phyloP scores from a whole-genome alignment of 2,888 invertebrate species.

The Drosophila prostipennis region DNA sequence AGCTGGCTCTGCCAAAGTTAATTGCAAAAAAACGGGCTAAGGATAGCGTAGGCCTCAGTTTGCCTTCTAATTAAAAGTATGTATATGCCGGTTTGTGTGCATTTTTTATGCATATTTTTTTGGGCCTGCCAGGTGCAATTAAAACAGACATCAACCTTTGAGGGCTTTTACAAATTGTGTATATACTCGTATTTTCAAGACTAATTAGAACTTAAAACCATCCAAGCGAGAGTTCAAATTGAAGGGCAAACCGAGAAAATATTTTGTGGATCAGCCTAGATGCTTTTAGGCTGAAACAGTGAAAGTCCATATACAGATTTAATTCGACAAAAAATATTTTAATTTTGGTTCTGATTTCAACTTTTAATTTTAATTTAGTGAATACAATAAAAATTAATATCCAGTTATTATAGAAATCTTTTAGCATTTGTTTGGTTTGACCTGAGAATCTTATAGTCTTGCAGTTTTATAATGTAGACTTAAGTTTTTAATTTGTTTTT shows the following conservation, averaged over 20 bases:
- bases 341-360: not conserved
- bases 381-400: too few species aligned
- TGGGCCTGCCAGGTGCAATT: constrained; percentile 49
- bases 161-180: constrained; percentile 5
- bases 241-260: constrained; percentile 30
- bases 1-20: constrained; percentile 64
- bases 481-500: not conserved
- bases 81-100: constrained; percentile 31
- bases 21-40: constrained; percentile 56
- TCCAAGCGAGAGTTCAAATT: constrained; percentile 18
- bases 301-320: not conserved
- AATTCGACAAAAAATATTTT: too few species aligned
- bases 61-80: constrained; percentile 68
- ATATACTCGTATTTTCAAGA: constrained; percentile 29
- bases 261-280: not conserved
- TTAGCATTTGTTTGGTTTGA: too few species aligned
- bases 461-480: too few species aligned
- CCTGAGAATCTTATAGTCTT: too few species aligned
- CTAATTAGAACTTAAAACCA: constrained; percentile 36
- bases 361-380: not conserved
- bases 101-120: constrained; percentile 25
- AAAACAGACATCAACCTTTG: constrained; percentile 48
- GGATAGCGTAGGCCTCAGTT: constrained; percentile 43
- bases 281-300: not conserved
- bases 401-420: too few species aligned